Conservation (phyloP, 2,113 vertebrate genomes). For the Oryzias melastigma region DNA sequence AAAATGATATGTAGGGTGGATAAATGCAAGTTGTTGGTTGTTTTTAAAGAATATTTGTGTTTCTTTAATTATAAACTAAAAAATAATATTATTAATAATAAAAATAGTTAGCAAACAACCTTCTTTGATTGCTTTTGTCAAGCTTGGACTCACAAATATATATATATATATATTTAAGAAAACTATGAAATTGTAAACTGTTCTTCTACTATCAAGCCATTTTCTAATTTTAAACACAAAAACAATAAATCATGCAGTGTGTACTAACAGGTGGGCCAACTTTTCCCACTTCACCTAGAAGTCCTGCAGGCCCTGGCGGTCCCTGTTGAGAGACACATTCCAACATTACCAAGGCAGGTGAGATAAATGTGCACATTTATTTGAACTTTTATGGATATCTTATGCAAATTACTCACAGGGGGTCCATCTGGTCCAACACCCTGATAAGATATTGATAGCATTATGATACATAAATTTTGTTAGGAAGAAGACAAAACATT, state of each 20-base stretch:
- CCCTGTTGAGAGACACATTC: constrained; percentile 78
- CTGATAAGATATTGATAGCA: constrained; percentile 68
- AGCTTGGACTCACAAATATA: no score
- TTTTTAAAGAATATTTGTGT: no score
- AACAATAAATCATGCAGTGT: neutral
- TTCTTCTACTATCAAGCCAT: no score
- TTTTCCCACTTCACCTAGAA: constrained; percentile 88
- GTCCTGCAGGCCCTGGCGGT: constrained; percentile 86
- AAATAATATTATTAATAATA: no score
- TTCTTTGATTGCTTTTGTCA: no score
- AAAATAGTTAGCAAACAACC: no score
- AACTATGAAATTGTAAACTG: no score
- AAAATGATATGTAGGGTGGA: no score
- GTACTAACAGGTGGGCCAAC: constrained; percentile 87
- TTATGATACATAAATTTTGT: neutral
- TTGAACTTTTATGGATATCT: neutral
- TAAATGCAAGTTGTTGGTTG: no score
- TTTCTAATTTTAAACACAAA: neutral
- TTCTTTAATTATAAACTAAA: no score
- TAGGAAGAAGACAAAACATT: neutral
- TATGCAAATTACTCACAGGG: constrained; percentile 79
- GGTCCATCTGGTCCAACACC: constrained; percentile 87
- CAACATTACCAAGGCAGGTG: neutral
- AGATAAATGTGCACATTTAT: neutral
- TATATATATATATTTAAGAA: no score